Base-by-base conservation (phyloP, 2,113 vertebrate species). In the Mastomys natalensis region DNA sequence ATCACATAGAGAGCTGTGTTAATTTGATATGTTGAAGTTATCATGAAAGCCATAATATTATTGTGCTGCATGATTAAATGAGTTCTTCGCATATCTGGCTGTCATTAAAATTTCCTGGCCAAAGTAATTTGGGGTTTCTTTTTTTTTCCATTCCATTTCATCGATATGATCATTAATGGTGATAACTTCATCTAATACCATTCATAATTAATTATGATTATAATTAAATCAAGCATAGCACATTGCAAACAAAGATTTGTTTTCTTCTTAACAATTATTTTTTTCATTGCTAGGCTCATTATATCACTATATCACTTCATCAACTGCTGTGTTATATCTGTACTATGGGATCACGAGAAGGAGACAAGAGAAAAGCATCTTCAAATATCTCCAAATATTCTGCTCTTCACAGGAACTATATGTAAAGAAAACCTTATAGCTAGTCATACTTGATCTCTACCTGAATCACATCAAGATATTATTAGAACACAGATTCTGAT, bases 201-300 rank as follows among this genome's bases (percentile, higher is more conserved):
- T 34, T 45, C 43, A 34, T 87, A 93, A 74, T 94, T 91, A 89
- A 93, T 70, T 48, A 87, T 73, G 31, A 55, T 92, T 87, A 91
- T 72, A 15, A 88, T 55, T 64, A 97, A 70, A 22, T 89, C 37
- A 96, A 80, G 70, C 37, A 74, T 80, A 72, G 87, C 1, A 55
- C 43, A 60, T 34, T 58, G 26, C 58, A 91, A 95, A 91, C 22
- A 93, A 95, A 82, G 55, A 12, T 11, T 15, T 91, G 58, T 53
- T 53, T 85, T 86, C 51, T 48, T 87, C 5, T 37, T 90, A 40
- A 73, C 60, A 22, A 12, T 85, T 89, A 72, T 55, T 7, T 70
- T 29, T 89, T 88, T 90, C 29, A 62, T 29, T 88, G 22, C 1
- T 77, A 26, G 26, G 1, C 2, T 90, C 21, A 74, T 93, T 26